Evolutionary conservation across 2,888 invertebrate species (phyloP).

Genomic region (Pseudoips prasinana): DNA sequence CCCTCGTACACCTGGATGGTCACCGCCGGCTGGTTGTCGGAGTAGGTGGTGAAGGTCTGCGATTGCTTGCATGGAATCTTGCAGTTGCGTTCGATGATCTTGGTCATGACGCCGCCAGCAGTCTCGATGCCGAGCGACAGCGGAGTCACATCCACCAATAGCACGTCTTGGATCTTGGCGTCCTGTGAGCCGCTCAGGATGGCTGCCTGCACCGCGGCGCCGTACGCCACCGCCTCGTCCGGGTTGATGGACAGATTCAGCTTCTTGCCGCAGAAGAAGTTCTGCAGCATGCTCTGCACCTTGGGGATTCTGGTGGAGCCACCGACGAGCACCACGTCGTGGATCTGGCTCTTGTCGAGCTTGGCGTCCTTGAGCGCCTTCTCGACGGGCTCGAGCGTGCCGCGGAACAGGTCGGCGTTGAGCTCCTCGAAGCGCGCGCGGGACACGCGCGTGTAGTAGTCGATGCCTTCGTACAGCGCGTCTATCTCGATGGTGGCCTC

Average conservation of each 20-base stretch:
- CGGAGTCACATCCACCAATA: constrained; percentile 83
- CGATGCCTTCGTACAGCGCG: constrained; percentile 86
- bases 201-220: constrained; percentile 88
- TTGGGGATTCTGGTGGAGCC: constrained; percentile 92
- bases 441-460: constrained; percentile 86
- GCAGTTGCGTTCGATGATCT: constrained; percentile 87
- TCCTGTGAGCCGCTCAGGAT: constrained; percentile 88
- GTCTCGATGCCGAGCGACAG: constrained; percentile 90
- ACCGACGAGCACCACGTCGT: constrained; percentile 91
- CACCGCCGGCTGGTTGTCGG: constrained; percentile 90
- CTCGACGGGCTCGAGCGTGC: constrained; percentile 89
- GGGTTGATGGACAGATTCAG: constrained; percentile 90
- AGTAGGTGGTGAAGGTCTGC: constrained; percentile 89
- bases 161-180: constrained; percentile 86
- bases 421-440: constrained; percentile 90
- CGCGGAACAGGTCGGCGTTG: constrained; percentile 86
- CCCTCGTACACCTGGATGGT: constrained; percentile 89
- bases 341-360: constrained; percentile 87
- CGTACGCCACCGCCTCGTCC: constrained; percentile 91
- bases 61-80: constrained; percentile 88
- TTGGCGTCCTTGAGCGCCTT: constrained; percentile 90
- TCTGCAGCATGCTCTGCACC: constrained; percentile 87
- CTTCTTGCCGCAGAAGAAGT: constrained; percentile 88
- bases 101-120: constrained; percentile 91
- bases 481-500: constrained; percentile 89